phyloP scores from a whole-genome alignment of 1,140 invertebrate genomes.

The Hypothenemus hampei region DNA sequence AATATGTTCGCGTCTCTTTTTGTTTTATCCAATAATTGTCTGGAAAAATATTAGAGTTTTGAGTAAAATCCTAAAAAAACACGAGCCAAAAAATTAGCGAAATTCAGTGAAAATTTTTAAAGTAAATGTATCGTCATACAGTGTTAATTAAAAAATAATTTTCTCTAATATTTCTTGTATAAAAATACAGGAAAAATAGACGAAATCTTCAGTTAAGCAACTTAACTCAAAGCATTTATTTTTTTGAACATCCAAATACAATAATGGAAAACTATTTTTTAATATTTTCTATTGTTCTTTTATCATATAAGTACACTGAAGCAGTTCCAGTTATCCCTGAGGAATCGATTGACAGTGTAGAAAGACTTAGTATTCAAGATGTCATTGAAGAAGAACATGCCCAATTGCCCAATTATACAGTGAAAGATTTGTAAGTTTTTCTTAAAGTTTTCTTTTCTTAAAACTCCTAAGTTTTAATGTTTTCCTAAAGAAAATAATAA shows the following conservation, averaged over 20 bases:
- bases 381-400: neutral
- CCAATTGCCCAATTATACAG: neutral
- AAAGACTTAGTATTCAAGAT: neutral
- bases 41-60: too few relatives aligned
- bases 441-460: neutral
- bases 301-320: neutral
- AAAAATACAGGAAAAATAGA: neutral
- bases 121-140: neutral
- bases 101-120: neutral
- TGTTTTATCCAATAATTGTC: too few relatives aligned
- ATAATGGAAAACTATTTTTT: neutral
- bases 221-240: neutral
- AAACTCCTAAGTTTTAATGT: too few relatives aligned
- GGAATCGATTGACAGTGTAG: neutral
- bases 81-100: constrained; percentile 3
- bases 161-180: neutral
- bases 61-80: too few relatives aligned
- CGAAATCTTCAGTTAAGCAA: constrained; percentile 1
- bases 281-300: neutral
- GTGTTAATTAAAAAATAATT: neutral
- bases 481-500: neutral
- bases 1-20: too few relatives aligned
- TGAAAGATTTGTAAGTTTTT: neutral
- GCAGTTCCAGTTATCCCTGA: neutral
- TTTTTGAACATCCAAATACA: neutral